Evolutionary conservation across 2,888 invertebrate species (phyloP).

Genomic region (Escarpia spicata): DNA sequence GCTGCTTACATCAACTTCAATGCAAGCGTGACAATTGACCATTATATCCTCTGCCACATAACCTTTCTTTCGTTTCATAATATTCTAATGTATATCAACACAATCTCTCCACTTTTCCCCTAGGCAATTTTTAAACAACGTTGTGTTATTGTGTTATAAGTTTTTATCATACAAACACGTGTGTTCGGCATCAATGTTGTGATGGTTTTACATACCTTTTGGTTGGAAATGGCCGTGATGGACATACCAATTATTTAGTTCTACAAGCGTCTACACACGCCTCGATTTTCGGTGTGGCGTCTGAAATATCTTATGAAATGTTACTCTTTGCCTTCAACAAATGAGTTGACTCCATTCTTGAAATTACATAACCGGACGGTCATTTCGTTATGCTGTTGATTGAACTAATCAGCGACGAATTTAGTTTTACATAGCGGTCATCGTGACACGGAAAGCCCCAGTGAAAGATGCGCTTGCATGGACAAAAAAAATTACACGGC

Average conservation of each 20-base stretch:
- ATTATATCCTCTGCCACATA: too few species aligned
- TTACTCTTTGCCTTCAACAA: not conserved
- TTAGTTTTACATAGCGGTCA: constrained; percentile 42
- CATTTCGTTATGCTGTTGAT: not conserved
- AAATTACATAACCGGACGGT: too few species aligned
- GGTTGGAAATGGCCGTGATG: not conserved
- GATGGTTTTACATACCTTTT: too few species aligned
- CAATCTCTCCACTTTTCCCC: too few species aligned
- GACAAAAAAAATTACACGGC: not conserved
- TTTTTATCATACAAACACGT: too few species aligned
- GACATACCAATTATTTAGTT: not conserved
- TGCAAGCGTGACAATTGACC: too few species aligned
- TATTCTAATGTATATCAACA: too few species aligned
- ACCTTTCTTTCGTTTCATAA: too few species aligned
- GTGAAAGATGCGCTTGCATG: not conserved
- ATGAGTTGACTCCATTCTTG: not conserved
- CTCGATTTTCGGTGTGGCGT: not conserved
- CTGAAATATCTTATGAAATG: not conserved
- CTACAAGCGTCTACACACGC: not conserved
- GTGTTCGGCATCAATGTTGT: too few species aligned
- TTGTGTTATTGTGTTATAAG: too few species aligned
- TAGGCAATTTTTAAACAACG: too few species aligned
- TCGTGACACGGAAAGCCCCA: not conserved
- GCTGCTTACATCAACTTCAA: too few species aligned
- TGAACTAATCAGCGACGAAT: constrained; percentile 50